Evolutionary conservation across 2,113 vertebrate species (phyloP), one percentile per base, ranked within the genome.

Genomic region (Oplegnathus fasciatus): DNA sequence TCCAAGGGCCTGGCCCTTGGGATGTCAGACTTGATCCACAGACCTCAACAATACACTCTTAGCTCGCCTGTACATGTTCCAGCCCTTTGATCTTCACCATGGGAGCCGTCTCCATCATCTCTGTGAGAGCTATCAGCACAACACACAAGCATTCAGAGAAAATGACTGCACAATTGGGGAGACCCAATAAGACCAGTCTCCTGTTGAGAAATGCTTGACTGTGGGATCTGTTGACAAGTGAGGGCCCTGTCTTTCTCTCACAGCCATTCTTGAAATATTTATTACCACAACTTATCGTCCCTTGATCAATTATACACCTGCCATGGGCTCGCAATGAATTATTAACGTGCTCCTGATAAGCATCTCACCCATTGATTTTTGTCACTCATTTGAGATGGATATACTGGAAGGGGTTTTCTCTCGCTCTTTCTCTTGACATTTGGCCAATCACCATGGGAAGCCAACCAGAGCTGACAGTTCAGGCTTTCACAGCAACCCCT

Each of bases 231-330:
- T 82, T 83, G 85, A 90, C 83, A 81, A 82, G 68, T 1, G 62
- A 82, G 77, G 87, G 61, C 75, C 86, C 72, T 28, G 57, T 71
- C 67, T 84, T 79, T 87, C 55, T 81, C 79, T 84, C 76, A 80
- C 73, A 83, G 80, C 71, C 55, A 61, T 65, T 68, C 22, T 54
- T 96, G 81, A 95, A 94, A 95, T 93, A 95, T 95, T 95, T 94
- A 95, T 94, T 84, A 85, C 75, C 73, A 84, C 87, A 93, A 86
- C 91, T 94, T 94, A 94, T 94, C 91, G 69, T 85, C 85, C 89
- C 82, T 86, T 94, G 92, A 95, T 95, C 94, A 94, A 92, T 95
- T 94, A 94, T 87, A 88, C 86, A 89, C 91, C 91, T 92, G 90
- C 92, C 88, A 91, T 46, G 50, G 79, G 86, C 84, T 54, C 6